Base-by-base conservation (phyloP, 2,888 invertebrate genomes). In the Sminthurides aquaticus region DNA sequence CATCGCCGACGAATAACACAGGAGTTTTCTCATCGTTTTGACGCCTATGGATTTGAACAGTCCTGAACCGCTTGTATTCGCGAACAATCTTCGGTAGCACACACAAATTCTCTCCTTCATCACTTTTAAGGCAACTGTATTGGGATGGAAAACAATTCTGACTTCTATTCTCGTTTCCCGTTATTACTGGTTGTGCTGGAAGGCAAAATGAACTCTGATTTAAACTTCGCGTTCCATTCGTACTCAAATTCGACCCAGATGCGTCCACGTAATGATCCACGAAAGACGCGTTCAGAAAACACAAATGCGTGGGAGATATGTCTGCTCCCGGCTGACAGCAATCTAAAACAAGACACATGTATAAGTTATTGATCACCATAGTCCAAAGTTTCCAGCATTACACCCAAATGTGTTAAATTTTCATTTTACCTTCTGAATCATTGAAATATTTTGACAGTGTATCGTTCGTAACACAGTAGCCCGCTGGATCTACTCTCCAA, bases 1-100 rank as follows among this genome's bases (percentile, higher is more conserved):
- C 72, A 60, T 71, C 71, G 18, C 74, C 74, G 2, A 74, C 74
- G 62, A 73, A 74, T 2, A 74, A 63, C 11, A 74, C 74, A 8
- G 74, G 68, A 48, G 71, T 67, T 61, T 68, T 72, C 25, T 34
- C 43, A 18, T 58, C 55, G 27, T 60, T 54, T 56, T 74, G 72
- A 20, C 72, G 65, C 24, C 74, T 64, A 55, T 74, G 71, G 49
- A 74, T 74, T 66, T 72, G 71, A 49, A 74, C 70, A 25, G 71
- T 71, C 48, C 74, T 71, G 62, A 74, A 73, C 22, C 68, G 54
- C 27, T 69, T 65, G 49, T 68, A 63, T 27, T 70, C 65, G 28
- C 59, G 64, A 18, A 71, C 71, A 48, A 74, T 68, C 49, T 69
- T 60, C 18, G 72, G 70, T 29, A 74, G 62, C 58, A 66, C 70